Conservation (phyloP, 2,888 invertebrate genomes). For the Unio delphinus region DNA sequence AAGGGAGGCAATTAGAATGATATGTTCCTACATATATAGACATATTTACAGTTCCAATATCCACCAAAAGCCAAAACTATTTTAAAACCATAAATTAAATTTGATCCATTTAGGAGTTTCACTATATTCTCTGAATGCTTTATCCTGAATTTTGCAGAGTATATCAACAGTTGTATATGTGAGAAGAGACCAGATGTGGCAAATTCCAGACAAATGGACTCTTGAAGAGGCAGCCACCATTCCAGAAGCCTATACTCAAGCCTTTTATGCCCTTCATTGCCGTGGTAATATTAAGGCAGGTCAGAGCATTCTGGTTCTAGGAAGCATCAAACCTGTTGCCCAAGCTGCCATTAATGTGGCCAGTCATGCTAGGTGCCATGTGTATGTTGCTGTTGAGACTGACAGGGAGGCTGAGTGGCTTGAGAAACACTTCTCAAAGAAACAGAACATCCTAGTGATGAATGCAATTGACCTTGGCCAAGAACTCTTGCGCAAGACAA, state of each 20-base stretch:
- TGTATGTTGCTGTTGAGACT: constrained; percentile 86
- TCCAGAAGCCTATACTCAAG: constrained; percentile 92
- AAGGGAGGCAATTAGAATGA: too few relatives aligned
- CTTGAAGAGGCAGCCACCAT: constrained; percentile 94
- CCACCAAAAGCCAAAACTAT: too few relatives aligned
- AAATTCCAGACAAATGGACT: constrained; percentile 88
- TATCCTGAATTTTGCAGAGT: constrained; percentile 69
- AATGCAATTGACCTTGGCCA: constrained; percentile 9
- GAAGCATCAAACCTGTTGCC: constrained; percentile 90
- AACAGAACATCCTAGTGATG: constrained; percentile 10
- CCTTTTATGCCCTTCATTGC: constrained; percentile 87
- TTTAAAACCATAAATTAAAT: neutral
- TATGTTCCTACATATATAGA: too few relatives aligned
- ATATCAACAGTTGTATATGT: constrained; percentile 89
- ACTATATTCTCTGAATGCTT: neutral
- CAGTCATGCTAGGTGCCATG: constrained; percentile 85
- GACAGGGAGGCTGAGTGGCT: constrained; percentile 89
- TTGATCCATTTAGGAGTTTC: neutral
- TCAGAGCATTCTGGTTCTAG: constrained; percentile 75
- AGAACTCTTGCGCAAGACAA: constrained; percentile 21
- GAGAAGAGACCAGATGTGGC: constrained; percentile 83
- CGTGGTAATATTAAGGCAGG: constrained; percentile 88
- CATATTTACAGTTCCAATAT: too few relatives aligned
- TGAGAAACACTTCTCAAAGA: constrained; percentile 73
- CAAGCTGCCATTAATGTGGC: constrained; percentile 98